Evolutionary conservation across 2,888 invertebrate species (phyloP).

Genomic region (Petrolisthes manimaculis): DNA sequence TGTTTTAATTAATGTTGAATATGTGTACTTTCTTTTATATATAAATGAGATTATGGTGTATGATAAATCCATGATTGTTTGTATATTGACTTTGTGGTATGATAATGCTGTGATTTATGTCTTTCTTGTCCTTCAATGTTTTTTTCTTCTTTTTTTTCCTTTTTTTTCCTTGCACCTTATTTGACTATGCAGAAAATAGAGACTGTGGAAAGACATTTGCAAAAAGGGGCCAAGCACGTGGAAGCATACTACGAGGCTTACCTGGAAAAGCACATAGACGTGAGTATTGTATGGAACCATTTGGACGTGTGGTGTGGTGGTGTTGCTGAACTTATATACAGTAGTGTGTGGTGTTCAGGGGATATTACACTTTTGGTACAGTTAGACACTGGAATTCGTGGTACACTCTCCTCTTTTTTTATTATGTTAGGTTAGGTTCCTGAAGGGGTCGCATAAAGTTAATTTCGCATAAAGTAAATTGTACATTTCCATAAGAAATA

Average conservation of each 20-base stretch:
- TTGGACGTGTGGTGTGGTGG: slow-evolving; percentile 13
- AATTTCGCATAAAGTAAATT: too few relatives aligned
- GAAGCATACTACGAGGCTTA: slow-evolving; percentile 65
- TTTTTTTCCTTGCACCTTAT: slow-evolving; percentile 15
- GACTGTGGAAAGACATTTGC: slow-evolving; percentile 64
- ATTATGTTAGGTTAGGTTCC: too few relatives aligned
- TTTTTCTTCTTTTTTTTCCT: not conserved
- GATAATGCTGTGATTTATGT: not conserved
- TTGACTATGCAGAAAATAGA: slow-evolving; percentile 64
- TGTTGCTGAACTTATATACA: not conserved
- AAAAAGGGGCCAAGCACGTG: slow-evolving; percentile 63
- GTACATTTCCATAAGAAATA: too few relatives aligned
- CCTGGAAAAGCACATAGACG: slow-evolving; percentile 64
- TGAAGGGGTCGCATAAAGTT: too few relatives aligned
- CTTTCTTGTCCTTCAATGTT: slow-evolving; percentile 10
- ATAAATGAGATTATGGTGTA: too few relatives aligned
- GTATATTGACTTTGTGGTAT: too few relatives aligned
- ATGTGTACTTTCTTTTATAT: not conserved
- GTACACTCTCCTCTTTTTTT: too few relatives aligned
- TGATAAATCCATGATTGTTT: too few relatives aligned
- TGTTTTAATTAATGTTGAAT: not conserved
- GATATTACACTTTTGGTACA: too few relatives aligned
- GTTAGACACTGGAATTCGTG: too few relatives aligned
- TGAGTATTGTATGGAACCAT: slow-evolving; percentile 52
- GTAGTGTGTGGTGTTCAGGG: too few relatives aligned